phyloP scores from a whole-genome alignment of 2,888 invertebrate species.

The Volucella inflata region DNA sequence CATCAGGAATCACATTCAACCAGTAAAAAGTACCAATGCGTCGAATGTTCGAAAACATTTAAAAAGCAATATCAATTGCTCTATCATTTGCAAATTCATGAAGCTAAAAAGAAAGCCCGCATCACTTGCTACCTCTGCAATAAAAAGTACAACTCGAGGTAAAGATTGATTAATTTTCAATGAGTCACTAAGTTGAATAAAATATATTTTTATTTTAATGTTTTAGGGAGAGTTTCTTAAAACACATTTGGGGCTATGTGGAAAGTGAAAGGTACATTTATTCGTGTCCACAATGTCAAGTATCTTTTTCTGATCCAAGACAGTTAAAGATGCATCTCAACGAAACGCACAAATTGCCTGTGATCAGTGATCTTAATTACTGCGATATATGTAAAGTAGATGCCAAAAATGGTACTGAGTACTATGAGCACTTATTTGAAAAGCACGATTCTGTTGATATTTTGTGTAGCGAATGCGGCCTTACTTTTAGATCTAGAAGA shows the following conservation, averaged over 20 bases:
- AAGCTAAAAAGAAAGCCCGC: conserved; percentile 19
- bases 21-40: conserved; percentile 50
- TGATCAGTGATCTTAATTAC: conserved; percentile 57
- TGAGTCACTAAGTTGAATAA: neutral
- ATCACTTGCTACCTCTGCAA: conserved; percentile 62
- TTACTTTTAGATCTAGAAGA: conserved; percentile 62
- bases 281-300: conserved; percentile 55
- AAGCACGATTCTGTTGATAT: conserved; percentile 63
- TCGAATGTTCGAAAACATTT: conserved; percentile 55
- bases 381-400: conserved; percentile 64
- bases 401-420: conserved; percentile 37
- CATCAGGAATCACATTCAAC: conserved; percentile 59
- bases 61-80: conserved; percentile 56
- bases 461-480: conserved; percentile 62
- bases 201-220: conserved; percentile 2
- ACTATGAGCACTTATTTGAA: conserved; percentile 64
- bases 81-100: conserved; percentile 69
- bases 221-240: conserved; percentile 53
- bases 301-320: conserved; percentile 57
- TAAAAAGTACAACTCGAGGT: conserved; percentile 56
- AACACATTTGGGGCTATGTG: conserved; percentile 48
- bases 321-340: conserved; percentile 66
- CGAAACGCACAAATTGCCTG: conserved; percentile 52
- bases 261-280: conserved; percentile 48
- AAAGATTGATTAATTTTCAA: neutral